Evolutionary conservation across 1,140 invertebrate species (phyloP), one percentile per base, ranked within the genome.

Genomic region (Myzus persicae): DNA sequence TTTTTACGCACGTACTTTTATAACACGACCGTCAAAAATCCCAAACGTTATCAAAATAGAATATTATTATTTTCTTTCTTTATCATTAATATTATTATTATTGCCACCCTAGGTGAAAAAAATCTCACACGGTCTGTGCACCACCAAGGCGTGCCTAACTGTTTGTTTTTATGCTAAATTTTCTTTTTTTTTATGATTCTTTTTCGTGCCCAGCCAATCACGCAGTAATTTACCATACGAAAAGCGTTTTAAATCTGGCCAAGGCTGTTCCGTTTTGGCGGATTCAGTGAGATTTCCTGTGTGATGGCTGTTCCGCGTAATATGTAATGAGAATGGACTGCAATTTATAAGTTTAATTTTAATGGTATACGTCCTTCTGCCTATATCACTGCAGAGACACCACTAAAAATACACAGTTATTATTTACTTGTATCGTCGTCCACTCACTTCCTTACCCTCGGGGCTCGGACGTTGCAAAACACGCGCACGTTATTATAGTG

Each of bases 1-100:
- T 51, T 51, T 51, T 7, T 51, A 22, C 22, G 31, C 26, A 26
- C 84, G 40, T 44, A 76, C 11, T 76, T 87, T 31, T 44, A 87
- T 46, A 87, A 44, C 44, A 24, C 46, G 87, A 38, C 87, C 87
- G 46, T 89, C 87, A 89, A 89, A 89, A 51, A 89, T 20, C 87
- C 87, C 8, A 89, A 89, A 51, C 87, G 36, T 51, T 89, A 48
- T 89, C 87, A 22, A 48, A 89, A 89, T 48, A 89, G 87, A 88
- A 38, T 46, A 87, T 9, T 14, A 87, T 87, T n/a, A 46, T 87
- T 44, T 87, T 87, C 5, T 87, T 46, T n/a, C 6, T 44, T 9
- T 87, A 40, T 40, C 14, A 82, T 82, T 42, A n/a, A 44, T 85
- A 22, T 42, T 42, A 42, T 87, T 87, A 18, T 26, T 44, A 20